Evolutionary conservation across 2,797 vertebrate genomes (phyloP).

Genomic region (Nyctalus aviator): DNA sequence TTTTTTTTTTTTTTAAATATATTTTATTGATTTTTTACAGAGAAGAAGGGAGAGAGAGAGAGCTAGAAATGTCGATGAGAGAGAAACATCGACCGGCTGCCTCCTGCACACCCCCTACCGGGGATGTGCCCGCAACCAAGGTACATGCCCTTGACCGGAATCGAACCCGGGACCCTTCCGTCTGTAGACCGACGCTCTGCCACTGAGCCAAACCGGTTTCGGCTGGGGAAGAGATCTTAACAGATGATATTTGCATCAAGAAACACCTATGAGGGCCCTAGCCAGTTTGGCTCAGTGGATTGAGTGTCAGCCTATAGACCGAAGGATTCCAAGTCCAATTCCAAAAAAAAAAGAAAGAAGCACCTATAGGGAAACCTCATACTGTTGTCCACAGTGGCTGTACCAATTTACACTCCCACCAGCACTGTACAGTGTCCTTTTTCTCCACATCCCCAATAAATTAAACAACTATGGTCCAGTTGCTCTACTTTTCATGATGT

Average conservation of each 20-base stretch:
- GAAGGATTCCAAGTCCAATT: neutral
- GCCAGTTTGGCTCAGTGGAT: neutral
- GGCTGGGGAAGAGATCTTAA: conserved; percentile 11
- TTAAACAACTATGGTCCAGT: neutral
- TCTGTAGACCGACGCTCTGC: no score
- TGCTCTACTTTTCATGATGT: conserved; percentile 14
- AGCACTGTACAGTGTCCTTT: neutral
- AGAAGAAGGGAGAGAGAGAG: no score
- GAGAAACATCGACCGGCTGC: no score
- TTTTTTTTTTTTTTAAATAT: no score
- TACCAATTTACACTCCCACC: neutral
- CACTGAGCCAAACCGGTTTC: no score
- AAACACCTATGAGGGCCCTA: neutral
- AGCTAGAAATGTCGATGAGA: no score
- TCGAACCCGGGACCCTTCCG: no score
- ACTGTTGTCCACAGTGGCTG: neutral
- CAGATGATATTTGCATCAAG: neutral
- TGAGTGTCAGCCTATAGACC: neutral
- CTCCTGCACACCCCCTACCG: no score
- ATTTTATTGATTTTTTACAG: no score
- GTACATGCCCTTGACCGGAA: no score
- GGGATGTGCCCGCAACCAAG: no score
- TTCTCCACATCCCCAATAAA: neutral
- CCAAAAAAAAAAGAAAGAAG: neutral
- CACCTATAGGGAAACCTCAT: neutral